Evolutionary conservation across 2,113 vertebrate genomes (phyloP), one percentile per base, ranked within the genome.

Genomic region (Progne subis): DNA sequence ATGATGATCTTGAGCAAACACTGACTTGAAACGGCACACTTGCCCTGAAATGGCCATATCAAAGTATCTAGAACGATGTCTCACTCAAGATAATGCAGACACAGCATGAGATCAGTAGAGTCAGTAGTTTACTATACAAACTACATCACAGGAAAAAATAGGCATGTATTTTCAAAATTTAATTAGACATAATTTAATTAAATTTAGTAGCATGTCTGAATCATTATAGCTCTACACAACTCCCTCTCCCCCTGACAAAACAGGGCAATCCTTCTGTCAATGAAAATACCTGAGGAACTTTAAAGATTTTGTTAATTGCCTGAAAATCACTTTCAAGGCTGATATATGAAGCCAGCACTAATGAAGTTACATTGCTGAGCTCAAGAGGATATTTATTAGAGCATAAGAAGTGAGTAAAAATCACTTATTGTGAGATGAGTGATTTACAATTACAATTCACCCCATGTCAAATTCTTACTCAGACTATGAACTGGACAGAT

Each of bases 241-340:
- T 56, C 20, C 16, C 21, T 17, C 28, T 28, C 5, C 16, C 23
- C 12, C 4, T n/a, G 23, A 83, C 25, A 92, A 72, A 86, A 61
- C 0, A 52, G 17, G 4, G 12, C 46, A 80, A 68, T 11, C 6
- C 16, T 77, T 64, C 31, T 31, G 11, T 32, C n/a, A 55, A 0
- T 49, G 20, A 29, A 95, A 90, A 55, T 44, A 88, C 3, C 28
- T 52, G 44, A 19, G 9, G 20, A 82, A 85, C 31, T 21, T 28
- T 10, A 26, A 71, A 64, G 34, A 57, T 32, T 65, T 55, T 21
- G 11, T 53, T 21, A 26, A 23, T 4, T 1, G 37, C 32, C 39
- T 46, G 17, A 82, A 69, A 23, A 19, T 64, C 18, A 31, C 31
- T 63, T 89, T 83, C 69, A 82, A 46, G 29, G 23, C 6, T 34